These are phyloP conservation scores for Pocillopora grandis DNA, from an alignment of 92 coral and sea anemone species.

Conservation along the genomic window DNA sequence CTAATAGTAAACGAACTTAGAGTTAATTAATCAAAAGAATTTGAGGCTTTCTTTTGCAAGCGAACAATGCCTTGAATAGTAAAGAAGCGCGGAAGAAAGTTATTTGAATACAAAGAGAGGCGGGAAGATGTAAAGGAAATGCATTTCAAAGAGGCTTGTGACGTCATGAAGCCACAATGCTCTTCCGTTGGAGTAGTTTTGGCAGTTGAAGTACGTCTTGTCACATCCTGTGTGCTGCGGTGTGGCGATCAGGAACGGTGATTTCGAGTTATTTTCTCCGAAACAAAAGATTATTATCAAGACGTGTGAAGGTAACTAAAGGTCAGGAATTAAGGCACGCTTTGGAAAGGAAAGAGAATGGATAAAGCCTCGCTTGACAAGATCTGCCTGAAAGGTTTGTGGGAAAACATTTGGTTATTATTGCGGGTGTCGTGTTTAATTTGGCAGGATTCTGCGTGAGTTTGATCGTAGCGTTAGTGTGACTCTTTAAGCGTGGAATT, in stretches of 20 bases:
- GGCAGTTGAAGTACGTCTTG: slow-evolving; percentile 14
- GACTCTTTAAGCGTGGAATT: background rate
- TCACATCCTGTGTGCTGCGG: background rate
- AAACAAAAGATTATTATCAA: slow-evolving; percentile 26
- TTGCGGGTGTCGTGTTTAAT: slow-evolving; percentile 11
- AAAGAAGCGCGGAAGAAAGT: background rate
- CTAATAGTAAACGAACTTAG: background rate
- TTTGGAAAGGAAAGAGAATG: slow-evolving; percentile 3
- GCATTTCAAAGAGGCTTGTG: slow-evolving; percentile 33
- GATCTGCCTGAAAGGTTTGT: slow-evolving; percentile 1
- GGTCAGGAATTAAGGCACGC: slow-evolving; percentile 28
- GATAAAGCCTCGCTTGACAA: slow-evolving; percentile 3
- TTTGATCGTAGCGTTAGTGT: slow-evolving; percentile 2
- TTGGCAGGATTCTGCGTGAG: background rate
- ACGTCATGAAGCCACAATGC: slow-evolving; percentile 34
- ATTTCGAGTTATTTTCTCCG: slow-evolving; percentile 28
- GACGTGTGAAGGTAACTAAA: background rate
- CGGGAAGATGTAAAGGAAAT: slow-evolving; percentile 3
- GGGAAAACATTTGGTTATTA: no score
- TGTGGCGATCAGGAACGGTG: background rate
- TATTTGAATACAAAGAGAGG: slow-evolving; percentile 28
- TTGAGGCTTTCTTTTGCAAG: background rate
- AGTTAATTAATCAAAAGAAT: slow-evolving; percentile 2
- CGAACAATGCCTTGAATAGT: background rate
- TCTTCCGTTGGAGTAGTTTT: slow-evolving; percentile 21